These are phyloP conservation scores for Nematolebias whitei DNA, from an alignment of 2,113 vertebrate genomes.

Conservation along the genomic window DNA sequence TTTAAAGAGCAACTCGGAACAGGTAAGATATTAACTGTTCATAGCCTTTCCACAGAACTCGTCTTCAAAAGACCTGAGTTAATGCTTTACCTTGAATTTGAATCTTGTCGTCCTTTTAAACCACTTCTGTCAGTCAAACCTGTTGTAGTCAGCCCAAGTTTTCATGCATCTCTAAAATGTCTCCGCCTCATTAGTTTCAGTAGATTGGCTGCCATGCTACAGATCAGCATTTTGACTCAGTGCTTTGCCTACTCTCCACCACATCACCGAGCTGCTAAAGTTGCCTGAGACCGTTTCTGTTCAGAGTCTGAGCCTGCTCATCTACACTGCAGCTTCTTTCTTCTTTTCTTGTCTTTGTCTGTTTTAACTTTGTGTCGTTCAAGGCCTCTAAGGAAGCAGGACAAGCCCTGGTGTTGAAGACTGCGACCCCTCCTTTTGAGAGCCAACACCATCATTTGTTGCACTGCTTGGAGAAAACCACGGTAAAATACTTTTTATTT, in stretches of 20 bases:
- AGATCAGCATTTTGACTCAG: slow-evolving; percentile 66
- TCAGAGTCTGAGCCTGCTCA: slow-evolving; percentile 33
- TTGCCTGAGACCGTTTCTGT: slow-evolving; percentile 48
- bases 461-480: slow-evolving; percentile 98
- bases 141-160: slow-evolving; percentile 33
- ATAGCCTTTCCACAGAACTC: too few relatives aligned
- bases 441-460: slow-evolving; percentile 97
- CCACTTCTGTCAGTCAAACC: slow-evolving; percentile 28
- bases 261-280: slow-evolving; percentile 49
- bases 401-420: slow-evolving; percentile 88
- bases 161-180: slow-evolving; percentile 52
- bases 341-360: slow-evolving; percentile 26
- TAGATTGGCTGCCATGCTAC: slow-evolving; percentile 73
- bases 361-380: slow-evolving; percentile 66
- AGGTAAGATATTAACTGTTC: too few relatives aligned
- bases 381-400: slow-evolving; percentile 93
- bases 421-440: slow-evolving; percentile 90
- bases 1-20: too few relatives aligned
- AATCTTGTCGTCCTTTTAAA: slow-evolving; percentile 44
- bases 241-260: slow-evolving; percentile 60
- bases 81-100: slow-evolving; percentile 42
- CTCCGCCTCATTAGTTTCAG: slow-evolving; percentile 54
- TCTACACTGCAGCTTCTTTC: slow-evolving; percentile 27
- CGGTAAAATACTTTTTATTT: slow-evolving; percentile 81
- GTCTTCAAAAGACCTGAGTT: too few relatives aligned